Evolutionary conservation across 2,888 invertebrate genomes (phyloP), one percentile per base, ranked within the genome.

Genomic region (Lepidochitona cinerea): DNA sequence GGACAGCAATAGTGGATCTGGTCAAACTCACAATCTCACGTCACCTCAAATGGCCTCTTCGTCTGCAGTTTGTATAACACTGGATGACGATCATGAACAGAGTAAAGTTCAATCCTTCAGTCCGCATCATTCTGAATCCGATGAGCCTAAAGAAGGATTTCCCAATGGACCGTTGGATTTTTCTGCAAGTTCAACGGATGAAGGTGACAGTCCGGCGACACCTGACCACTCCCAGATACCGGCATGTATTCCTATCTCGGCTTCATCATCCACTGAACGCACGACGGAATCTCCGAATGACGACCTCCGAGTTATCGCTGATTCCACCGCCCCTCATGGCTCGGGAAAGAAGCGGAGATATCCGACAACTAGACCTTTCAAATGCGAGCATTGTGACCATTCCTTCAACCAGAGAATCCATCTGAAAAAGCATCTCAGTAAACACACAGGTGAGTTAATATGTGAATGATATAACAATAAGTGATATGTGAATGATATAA

Each of bases 361-460:
- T 71, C 86, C 86, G 0, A 86, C 86, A 0, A 83, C 86, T 5
- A 81, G 84, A 65, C 89, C 89, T 4, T 90, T 88, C 77, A 88
- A 88, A 69, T 91, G 90, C 83, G 84, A 85, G 26, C 79, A 84
- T 41, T 91, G 90, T 82, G 82, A 84, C 32, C 79, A 89, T 65
- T 84, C 88, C 1, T 90, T 90, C 76, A 90, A 90, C 71, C 90
- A 91, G 79, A 81, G 90, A 54, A 90, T 91, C 37, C 90, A 91
- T 76, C 83, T 91, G 54, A 89, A 88, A 77, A 91, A 91, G 76
- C 90, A 91, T 78, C 87, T 87, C 80, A 89, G 89, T 78, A 90
- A 90, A 78, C 90, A 90, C 73, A 89, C 89, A 82, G 89, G 89
- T 89, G 77, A 74, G 75, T 37, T 9, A n/a, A n/a, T n/a, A n/a